Conservation (phyloP, 2,888 invertebrate species). For the Hesperia comma region DNA sequence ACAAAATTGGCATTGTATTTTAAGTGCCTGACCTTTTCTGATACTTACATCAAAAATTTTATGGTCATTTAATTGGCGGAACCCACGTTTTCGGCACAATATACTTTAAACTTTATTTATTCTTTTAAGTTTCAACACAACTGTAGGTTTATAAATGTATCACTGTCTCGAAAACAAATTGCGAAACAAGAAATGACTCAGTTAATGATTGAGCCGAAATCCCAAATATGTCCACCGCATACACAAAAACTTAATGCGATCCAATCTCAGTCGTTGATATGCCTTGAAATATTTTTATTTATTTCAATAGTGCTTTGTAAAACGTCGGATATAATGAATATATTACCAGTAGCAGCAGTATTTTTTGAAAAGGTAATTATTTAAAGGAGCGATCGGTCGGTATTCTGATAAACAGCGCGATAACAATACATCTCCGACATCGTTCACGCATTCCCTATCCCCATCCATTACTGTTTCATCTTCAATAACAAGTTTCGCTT, state of each 20-base stretch:
- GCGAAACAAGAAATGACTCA: constrained; percentile 58
- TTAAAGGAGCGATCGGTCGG: constrained; percentile 79
- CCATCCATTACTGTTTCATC: constrained; percentile 83
- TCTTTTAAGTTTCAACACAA: constrained; percentile 23
- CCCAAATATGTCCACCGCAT: constrained; percentile 62
- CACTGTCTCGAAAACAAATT: constrained; percentile 57
- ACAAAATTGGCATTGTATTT: constrained; percentile 33
- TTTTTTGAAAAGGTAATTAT: constrained; percentile 81
- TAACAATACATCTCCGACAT: constrained; percentile 82
- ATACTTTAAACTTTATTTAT: constrained; percentile 27
- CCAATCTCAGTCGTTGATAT: constrained; percentile 58
- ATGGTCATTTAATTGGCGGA: constrained; percentile 35
- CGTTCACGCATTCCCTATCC: constrained; percentile 82
- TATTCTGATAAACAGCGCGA: constrained; percentile 80
- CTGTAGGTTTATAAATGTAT: constrained; percentile 21
- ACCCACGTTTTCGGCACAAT: constrained; percentile 38
- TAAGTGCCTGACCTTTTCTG: constrained; percentile 36
- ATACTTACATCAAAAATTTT: constrained; percentile 36
- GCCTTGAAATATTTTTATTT: constrained; percentile 76
- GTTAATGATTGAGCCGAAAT: constrained; percentile 57
- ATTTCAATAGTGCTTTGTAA: constrained; percentile 76
- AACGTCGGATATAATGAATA: constrained; percentile 81
- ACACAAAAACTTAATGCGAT: constrained; percentile 54
- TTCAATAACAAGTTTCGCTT: constrained; percentile 79
- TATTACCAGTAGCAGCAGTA: constrained; percentile 80